Evolutionary conservation across 1,140 invertebrate species (phyloP).

Genomic region (Rhagoletis zephyria): DNA sequence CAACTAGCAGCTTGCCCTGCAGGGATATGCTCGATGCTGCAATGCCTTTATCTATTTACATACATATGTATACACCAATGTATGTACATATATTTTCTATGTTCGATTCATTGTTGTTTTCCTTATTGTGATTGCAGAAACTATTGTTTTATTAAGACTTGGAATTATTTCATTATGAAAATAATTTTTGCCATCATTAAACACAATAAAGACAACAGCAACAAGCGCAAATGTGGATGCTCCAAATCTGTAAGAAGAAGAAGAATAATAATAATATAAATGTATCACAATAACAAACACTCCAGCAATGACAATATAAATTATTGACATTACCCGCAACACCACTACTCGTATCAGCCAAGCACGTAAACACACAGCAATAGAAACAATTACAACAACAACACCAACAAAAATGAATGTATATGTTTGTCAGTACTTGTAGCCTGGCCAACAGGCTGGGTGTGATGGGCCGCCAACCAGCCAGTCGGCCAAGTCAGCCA

Average conservation of each 20-base stretch:
- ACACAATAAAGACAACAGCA: slow-evolving; percentile 18
- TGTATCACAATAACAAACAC: slow-evolving; percentile 36
- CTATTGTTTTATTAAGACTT: background rate
- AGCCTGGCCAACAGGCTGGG: background rate
- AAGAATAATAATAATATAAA: background rate
- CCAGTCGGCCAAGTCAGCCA: too few relatives aligned
- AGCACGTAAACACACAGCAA: background rate
- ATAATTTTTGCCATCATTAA: slow-evolving; percentile 52
- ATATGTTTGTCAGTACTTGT: background rate
- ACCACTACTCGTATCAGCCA: background rate
- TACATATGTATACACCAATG: background rate
- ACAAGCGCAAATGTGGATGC: background rate
- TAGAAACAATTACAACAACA: background rate
- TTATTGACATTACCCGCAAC: slow-evolving; percentile 21
- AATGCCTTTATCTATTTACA: background rate
- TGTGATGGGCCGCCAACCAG: background rate
- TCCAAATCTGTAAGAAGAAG: background rate
- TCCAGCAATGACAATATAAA: slow-evolving; percentile 17
- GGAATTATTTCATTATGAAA: slow-evolving; percentile 35
- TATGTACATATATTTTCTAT: background rate
- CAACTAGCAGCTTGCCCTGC: background rate
- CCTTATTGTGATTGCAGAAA: background rate
- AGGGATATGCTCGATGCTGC: background rate
- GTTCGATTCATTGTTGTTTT: background rate
- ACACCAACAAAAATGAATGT: background rate